These are phyloP conservation scores for Agonum fuliginosum DNA, from an alignment of 2,888 invertebrate genomes.

Conservation along the genomic window DNA sequence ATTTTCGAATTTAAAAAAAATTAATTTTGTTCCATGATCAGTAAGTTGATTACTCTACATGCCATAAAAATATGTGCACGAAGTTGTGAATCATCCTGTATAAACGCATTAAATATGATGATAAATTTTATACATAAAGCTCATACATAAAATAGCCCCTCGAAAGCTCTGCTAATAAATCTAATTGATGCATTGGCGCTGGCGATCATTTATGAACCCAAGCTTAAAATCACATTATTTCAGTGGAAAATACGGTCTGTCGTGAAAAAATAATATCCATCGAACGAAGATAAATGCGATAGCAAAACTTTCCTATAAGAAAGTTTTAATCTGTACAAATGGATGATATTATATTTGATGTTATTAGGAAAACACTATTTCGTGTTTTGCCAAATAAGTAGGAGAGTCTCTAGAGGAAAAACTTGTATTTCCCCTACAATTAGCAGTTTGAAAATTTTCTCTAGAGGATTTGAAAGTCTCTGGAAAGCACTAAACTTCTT, in stretches of 20 bases:
- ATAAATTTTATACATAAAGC: too few species aligned
- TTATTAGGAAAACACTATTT: conserved; percentile 28
- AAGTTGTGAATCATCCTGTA: too few species aligned
- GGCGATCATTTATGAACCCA: too few species aligned
- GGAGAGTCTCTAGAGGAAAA: conserved; percentile 15
- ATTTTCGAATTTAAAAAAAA: too few species aligned
- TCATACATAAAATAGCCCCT: too few species aligned
- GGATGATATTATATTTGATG: conserved; percentile 23
- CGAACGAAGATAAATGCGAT: conserved; percentile 16
- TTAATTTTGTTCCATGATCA: too few species aligned
- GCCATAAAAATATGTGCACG: too few species aligned
- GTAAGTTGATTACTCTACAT: too few species aligned
- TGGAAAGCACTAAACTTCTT: conserved; percentile 20
- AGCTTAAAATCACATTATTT: too few species aligned
- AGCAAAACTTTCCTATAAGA: conserved; percentile 1
- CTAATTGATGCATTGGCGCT: too few species aligned
- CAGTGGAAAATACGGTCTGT: neutral
- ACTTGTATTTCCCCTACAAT: conserved; percentile 18
- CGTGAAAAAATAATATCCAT: conserved; percentile 11
- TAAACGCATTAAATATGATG: too few species aligned
- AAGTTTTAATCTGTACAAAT: conserved; percentile 40
- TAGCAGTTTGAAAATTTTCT: neutral
- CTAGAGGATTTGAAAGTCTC: conserved; percentile 23
- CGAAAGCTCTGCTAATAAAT: too few species aligned
- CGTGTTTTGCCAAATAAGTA: conserved; percentile 25